Conservation (phyloP, 1,140 invertebrate genomes). For the Cherax quadricarinatus region DNA sequence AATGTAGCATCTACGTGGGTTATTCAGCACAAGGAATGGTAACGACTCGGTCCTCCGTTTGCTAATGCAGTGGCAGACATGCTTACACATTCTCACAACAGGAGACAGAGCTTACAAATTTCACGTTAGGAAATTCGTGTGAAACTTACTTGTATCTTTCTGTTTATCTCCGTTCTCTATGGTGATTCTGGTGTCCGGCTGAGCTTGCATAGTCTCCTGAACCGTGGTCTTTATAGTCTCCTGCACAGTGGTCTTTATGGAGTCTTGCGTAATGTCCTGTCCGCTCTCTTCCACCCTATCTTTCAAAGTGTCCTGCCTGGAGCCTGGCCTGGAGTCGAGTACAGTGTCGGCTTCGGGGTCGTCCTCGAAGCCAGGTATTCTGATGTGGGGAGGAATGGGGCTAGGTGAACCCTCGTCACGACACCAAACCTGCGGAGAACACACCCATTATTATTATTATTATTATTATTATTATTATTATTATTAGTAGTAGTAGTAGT, state of each 20-base stretch:
- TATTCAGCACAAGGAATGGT: too few species aligned
- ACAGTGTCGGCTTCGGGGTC: background rate
- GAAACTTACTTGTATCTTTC: background rate
- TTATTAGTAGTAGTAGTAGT: too few species aligned
- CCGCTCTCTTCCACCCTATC: background rate
- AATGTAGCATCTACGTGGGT: too few species aligned
- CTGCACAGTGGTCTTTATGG: background rate
- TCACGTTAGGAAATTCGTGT: too few species aligned
- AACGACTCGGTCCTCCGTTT: too few species aligned
- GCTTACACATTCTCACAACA: too few species aligned
- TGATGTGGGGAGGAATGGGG: conserved; percentile 26
- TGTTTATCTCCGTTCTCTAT: background rate
- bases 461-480: too few species aligned
- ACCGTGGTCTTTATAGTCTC: background rate
- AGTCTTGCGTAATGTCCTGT: background rate
- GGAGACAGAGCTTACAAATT: too few species aligned
- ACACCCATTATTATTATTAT: background rate
- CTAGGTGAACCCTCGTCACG: conserved; percentile 52
- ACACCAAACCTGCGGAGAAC: conserved; percentile 45
- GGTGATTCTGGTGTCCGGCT: background rate
- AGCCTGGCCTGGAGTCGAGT: background rate
- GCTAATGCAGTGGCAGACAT: too few species aligned
- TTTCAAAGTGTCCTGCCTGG: background rate
- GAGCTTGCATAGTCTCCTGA: background rate
- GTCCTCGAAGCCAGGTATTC: conserved; percentile 43